Evolutionary conservation across 2,113 vertebrate species (phyloP), one percentile per base, ranked within the genome.

Genomic region (Oreochromis niloticus): DNA sequence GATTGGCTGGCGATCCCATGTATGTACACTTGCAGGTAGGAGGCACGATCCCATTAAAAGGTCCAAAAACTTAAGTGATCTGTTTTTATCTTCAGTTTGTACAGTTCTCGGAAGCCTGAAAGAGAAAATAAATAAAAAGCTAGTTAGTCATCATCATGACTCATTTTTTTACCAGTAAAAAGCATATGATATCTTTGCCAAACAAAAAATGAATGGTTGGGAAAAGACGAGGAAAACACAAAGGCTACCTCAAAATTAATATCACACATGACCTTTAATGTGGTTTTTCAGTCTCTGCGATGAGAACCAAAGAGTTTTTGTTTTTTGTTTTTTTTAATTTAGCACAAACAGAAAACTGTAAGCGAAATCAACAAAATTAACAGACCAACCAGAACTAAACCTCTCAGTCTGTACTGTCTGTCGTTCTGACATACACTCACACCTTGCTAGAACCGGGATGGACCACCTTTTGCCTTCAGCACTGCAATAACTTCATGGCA

Each of bases 71-170:
- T 24, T 24, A 81, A 39, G 6, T 7, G 39, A 48, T 73, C 10
- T 1, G 46, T 59, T 54, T 85, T 57, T 85, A 83, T 83, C 83
- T 86, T 97, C 95, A 96, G 90, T 92, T 96, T 55, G 94, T 94
- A 82, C 91, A 91, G 92, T 94, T 96, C 91, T 97, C 96, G 83
- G 96, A 93, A 27, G 93, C 95, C 96, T 97, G 89, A 56, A 94
- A 94, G 14, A 94, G 19, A 89, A 43, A 82, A 93, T 50, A 88
- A 82, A 82, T 16, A 34, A 54, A 39, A 59, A 11, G 71, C 16
- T 75, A 75, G 24, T 75, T 75, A 75, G 24, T 75, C 24, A 75
- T 30, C 24, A 50, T 19, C 22, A 78, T 34, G 27, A 78, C 46
- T 34, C 17, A 34, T 52, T 52, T 32, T n/a, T n/a, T 52, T 8